These are phyloP conservation scores for Cyanoliseus patagonus DNA, from an alignment of 2,113 vertebrate genomes.

Conservation along the genomic window DNA sequence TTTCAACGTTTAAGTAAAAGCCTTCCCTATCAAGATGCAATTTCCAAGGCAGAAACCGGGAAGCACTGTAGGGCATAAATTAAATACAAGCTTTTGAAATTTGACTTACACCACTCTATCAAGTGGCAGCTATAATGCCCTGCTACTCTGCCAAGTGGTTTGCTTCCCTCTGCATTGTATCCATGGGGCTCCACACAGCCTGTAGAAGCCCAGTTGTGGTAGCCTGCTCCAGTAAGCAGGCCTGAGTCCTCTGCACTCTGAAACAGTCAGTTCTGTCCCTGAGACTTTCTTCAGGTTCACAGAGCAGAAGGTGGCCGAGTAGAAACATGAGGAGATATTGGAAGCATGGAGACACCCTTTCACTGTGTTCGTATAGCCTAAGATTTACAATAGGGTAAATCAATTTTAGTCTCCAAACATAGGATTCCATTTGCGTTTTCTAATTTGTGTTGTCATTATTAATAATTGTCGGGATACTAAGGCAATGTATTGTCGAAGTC, in stretches of 20 bases:
- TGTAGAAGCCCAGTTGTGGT: neutral
- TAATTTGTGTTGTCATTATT: neutral
- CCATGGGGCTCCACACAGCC: accelerated
- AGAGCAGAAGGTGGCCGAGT: neutral
- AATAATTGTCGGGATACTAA: neutral
- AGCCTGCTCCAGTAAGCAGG: neutral
- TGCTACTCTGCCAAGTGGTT: neutral
- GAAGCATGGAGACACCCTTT: neutral
- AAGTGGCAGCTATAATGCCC: neutral
- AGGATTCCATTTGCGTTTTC: neutral
- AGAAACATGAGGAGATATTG: neutral
- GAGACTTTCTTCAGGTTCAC: neutral
- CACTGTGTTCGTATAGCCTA: neutral
- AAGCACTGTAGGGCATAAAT: neutral
- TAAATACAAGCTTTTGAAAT: neutral
- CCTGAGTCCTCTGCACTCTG: neutral
- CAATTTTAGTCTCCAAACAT: neutral
- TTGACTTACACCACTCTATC: neutral
- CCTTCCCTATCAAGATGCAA: neutral
- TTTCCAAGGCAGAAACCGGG: neutral
- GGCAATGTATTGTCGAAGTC: neutral
- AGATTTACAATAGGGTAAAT: neutral
- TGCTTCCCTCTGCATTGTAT: neutral
- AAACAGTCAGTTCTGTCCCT: neutral
- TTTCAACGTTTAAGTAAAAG: neutral